These are phyloP conservation scores for Lonchura striata DNA, from an alignment of 2,113 vertebrate genomes.

Conservation along the genomic window DNA sequence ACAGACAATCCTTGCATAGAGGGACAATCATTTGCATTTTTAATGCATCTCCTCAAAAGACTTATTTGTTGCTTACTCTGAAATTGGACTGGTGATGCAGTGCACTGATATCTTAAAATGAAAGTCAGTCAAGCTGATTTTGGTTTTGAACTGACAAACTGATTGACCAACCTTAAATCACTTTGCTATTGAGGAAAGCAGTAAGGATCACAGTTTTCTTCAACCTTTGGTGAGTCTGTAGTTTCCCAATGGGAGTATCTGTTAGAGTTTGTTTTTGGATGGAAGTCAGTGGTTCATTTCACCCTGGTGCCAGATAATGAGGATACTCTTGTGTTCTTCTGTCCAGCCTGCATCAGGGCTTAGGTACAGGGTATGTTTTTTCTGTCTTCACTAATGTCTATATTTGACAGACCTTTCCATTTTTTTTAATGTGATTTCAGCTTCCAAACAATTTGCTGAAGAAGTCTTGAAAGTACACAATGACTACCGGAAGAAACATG, in stretches of 20 bases:
- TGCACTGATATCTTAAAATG: neutral
- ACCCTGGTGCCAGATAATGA: neutral
- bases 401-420: neutral
- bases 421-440: slow-evolving; percentile 71
- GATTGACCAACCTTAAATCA: neutral
- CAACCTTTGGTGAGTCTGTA: neutral
- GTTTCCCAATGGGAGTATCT: neutral
- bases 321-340: neutral
- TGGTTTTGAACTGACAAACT: neutral
- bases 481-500: slow-evolving; percentile 88
- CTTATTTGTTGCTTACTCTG: neutral
- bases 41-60: neutral
- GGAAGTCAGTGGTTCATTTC: neutral
- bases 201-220: neutral
- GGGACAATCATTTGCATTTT: neutral
- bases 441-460: slow-evolving; percentile 90
- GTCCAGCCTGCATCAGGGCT: neutral
- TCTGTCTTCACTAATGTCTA: neutral
- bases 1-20: neutral
- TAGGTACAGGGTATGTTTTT: neutral
- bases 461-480: slow-evolving; percentile 89
- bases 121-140: neutral
- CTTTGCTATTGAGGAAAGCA: neutral
- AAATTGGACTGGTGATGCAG: neutral
- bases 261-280: neutral